Evolutionary conservation across 2,888 invertebrate genomes (phyloP).

Genomic region (Atethmia centrago): DNA sequence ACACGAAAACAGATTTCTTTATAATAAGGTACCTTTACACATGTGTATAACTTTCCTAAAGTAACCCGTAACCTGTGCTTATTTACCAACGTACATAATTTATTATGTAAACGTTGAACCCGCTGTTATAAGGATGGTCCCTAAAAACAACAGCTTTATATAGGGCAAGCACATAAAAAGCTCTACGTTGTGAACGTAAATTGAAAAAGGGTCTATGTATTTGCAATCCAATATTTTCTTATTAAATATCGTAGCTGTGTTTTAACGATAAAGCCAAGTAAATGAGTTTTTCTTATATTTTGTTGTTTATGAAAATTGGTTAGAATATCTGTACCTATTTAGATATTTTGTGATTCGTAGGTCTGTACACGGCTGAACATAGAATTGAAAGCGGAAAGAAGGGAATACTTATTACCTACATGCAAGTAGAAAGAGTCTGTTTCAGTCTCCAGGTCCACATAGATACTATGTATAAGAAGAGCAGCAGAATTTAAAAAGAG

Average conservation of each 20-base stretch:
- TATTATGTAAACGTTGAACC: conserved; percentile 55
- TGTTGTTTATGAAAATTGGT: neutral
- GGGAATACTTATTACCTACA: neutral
- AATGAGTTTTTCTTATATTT: conserved; percentile 33
- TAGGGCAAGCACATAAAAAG: conserved; percentile 36
- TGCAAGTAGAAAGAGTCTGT: neutral
- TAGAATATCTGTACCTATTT: too few species aligned
- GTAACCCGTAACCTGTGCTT: conserved; percentile 32
- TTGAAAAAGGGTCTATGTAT: conserved; percentile 64
- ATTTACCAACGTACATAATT: conserved; percentile 60
- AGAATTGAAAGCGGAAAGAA: neutral
- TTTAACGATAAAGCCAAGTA: conserved; percentile 43
- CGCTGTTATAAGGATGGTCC: conserved; percentile 40
- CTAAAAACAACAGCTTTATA: conserved; percentile 52
- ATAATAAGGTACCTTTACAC: neutral
- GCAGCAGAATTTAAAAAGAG: too few species aligned
- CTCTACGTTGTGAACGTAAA: conserved; percentile 51
- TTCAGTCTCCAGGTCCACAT: too few species aligned
- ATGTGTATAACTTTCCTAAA: neutral
- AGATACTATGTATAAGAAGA: too few species aligned
- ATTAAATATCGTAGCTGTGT: conserved; percentile 46
- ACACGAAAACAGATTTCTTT: neutral
- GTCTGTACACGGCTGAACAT: neutral
- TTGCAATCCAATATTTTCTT: conserved; percentile 61
- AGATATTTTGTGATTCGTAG: neutral